Evolutionary conservation across 1,140 invertebrate species (phyloP), one percentile per base, ranked within the genome.

Genomic region (Papilio dardanus): DNA sequence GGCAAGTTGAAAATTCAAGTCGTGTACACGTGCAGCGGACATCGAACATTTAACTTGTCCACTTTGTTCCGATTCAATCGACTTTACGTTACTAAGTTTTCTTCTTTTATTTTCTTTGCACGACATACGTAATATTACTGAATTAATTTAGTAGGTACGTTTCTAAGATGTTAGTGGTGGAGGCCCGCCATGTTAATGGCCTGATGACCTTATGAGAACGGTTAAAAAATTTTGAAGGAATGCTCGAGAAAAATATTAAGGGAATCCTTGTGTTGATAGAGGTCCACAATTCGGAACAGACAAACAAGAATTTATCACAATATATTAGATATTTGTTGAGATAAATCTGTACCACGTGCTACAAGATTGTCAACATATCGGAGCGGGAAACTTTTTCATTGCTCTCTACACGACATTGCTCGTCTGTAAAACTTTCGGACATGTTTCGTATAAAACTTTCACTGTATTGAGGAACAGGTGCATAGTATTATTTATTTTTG

Each of bases 41-140:
- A 62, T 62, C 54, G 54, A 14, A 62, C 54, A 62, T 62, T 62
- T 62, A 62, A 62, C 54, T 62, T 62, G 54, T 62, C 24, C 54
- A 62, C 54, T 62, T 62, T 62, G 54, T 28, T 62, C 24, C 54
- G 54, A 62, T 62, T 62, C 21, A 28, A 62, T 62, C 54, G 54
- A 62, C 54, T 62, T 62, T 62, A 30, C 21, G 54, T 28, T 28
- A 3, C 54, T 1, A 62, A 14, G 54, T 30, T 62, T 50, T 30
- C 21, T 62, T 5, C 24, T 24, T 28, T 28, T 28, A 62, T 62
- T 62, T 62, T 62, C 24, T 3, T 62, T 3, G 12, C 21, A 62
- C 8, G 19, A 30, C 14, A 62, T 28, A 62, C 21, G 24, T 58
- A 21, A 14, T 16, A 4, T 30, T 28, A 14, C 12, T 28, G 10